Conservation (phyloP, 2,797 vertebrate genomes). For the Nyctibius grandis region DNA sequence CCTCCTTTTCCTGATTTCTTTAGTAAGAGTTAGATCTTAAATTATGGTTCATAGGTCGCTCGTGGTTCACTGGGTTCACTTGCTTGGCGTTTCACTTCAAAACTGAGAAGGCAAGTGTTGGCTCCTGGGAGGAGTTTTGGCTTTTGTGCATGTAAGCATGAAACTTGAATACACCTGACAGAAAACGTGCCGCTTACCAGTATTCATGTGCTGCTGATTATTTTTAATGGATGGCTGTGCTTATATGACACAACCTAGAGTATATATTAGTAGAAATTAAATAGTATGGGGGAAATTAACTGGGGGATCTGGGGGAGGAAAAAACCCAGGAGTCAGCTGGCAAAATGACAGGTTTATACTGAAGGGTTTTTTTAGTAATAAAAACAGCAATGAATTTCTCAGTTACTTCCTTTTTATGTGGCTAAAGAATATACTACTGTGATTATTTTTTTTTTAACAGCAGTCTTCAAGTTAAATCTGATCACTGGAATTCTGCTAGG, state of each 20-base stretch:
- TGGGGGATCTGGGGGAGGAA: neutral
- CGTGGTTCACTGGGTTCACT: neutral
- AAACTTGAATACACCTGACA: neutral
- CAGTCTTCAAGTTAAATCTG: neutral
- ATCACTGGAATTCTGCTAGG: neutral
- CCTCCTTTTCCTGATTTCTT: neutral
- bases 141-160: neutral
- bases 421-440: neutral
- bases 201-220: neutral
- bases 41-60: neutral
- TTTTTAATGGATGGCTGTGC: neutral
- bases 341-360: neutral
- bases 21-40: neutral
- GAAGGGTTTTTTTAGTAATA: neutral
- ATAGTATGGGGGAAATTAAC: neutral
- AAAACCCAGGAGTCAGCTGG: neutral
- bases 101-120: neutral
- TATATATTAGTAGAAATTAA: neutral
- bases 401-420: neutral
- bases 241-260: neutral
- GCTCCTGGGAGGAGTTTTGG: neutral
- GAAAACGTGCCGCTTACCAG: neutral
- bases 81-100: neutral
- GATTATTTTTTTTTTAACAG: neutral
- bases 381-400: neutral